phyloP scores from a whole-genome alignment of 1,140 invertebrate genomes.

The Drosophila busckii region DNA sequence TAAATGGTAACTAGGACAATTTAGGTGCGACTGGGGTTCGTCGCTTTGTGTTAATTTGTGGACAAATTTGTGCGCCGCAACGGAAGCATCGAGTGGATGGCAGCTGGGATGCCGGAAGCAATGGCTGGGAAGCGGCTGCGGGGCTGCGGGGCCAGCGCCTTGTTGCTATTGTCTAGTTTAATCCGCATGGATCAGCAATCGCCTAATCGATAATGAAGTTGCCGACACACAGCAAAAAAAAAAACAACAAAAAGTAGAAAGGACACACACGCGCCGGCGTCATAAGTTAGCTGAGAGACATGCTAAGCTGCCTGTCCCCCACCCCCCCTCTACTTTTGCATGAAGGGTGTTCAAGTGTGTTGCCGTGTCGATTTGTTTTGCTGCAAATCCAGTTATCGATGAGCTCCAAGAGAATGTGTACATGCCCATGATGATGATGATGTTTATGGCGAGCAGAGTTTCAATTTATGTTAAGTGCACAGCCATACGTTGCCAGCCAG shows the following conservation, averaged over 20 bases:
- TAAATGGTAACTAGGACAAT: conserved; percentile 67
- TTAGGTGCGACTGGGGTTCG: conserved; percentile 44
- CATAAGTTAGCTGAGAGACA: conserved; percentile 50
- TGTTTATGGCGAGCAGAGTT: conserved; percentile 41
- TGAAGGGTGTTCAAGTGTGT: conserved; percentile 28
- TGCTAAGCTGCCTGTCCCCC: neutral
- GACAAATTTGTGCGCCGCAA: conserved; percentile 72
- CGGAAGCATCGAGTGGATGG: conserved; percentile 36
- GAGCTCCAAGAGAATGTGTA: conserved; percentile 26
- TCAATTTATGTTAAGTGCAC: conserved; percentile 67
- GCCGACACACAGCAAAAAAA: too few relatives aligned
- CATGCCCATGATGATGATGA: conserved; percentile 7
- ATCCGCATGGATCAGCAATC: conserved; percentile 72
- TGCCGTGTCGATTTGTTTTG: conserved; percentile 64
- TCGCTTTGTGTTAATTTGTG: conserved; percentile 74
- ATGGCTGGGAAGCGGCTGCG: neutral
- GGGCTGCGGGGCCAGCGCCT: conserved; percentile 37
- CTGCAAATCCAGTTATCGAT: conserved; percentile 72
- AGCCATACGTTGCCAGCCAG: neutral
- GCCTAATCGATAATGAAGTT: conserved; percentile 76
- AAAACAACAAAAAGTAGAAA: too few relatives aligned
- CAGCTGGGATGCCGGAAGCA: neutral
- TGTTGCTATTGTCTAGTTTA: conserved; percentile 53
- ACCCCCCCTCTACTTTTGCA: neutral
- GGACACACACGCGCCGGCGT: conserved; percentile 68